These are phyloP conservation scores for Gobius niger DNA, from an alignment of 2,113 vertebrate species.

Conservation along the genomic window DNA sequence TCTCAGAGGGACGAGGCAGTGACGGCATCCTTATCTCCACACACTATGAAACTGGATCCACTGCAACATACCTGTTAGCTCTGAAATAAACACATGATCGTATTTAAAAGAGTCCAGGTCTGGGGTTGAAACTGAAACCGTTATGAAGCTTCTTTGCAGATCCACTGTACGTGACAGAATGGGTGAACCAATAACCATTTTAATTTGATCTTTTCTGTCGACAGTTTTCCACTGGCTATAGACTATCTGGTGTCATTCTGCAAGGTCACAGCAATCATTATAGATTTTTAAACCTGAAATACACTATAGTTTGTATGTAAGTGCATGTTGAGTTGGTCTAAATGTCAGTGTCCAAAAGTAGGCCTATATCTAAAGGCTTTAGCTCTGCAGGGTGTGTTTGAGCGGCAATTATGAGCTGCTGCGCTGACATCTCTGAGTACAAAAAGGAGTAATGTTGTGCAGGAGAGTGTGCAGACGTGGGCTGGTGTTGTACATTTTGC, in stretches of 20 bases:
- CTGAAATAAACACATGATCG: conserved; percentile 54
- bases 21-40: conserved; percentile 10
- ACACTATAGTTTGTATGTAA: background rate
- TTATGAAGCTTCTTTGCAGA: conserved; percentile 26
- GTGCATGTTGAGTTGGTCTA: background rate
- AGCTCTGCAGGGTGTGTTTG: background rate
- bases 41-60: conserved; percentile 23
- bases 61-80: conserved; percentile 29
- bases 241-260: background rate
- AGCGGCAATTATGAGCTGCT: conserved; percentile 4
- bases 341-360: conserved; percentile 14
- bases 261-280: background rate
- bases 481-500: no score
- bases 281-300: background rate
- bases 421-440: conserved; percentile 13
- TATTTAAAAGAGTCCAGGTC: conserved; percentile 30
- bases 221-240: background rate
- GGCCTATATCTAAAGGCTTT: conserved; percentile 2
- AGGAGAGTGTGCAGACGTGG: background rate
- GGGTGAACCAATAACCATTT: background rate
- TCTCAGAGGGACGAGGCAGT: conserved; percentile 8
- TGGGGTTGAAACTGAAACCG: conserved; percentile 24
- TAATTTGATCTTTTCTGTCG: background rate
- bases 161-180: conserved; percentile 1
- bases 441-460: background rate